Base-by-base conservation (phyloP, 2,888 invertebrate genomes). In the Calephelis perditalis region DNA sequence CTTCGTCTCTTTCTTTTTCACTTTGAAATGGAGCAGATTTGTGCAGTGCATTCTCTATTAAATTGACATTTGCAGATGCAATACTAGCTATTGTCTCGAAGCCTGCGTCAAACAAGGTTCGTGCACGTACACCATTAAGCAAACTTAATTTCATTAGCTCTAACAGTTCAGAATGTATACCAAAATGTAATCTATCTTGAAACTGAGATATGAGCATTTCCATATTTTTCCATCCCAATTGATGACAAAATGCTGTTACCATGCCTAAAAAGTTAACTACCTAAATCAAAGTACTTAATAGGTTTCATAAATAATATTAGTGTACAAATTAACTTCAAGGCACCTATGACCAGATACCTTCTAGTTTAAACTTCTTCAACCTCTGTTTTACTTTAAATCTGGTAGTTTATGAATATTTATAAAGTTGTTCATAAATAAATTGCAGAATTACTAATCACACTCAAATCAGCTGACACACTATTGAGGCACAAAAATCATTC, bases 231-330 rank as follows among this genome's bases (percentile, higher is more conserved):
- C 99, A 99, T 36, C 98, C 97, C 10, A 99, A 87, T 60, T 97
- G 95, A 66, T 93, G 94, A 81, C 98, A 98, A 86, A 99, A 99
- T n/a, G 96, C 94, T 4, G 98, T 97, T 1, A 99, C 96, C 96
- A 99, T 99, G 61, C 98, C 98, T 96, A 69, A 73, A 82, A 74
- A 60, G 60, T 36, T 8, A 36, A 37, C 57, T 57, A 57, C 37
- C 26, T 52, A 37, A 3, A 9, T 55, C 26, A 26, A 26, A 26
- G 26, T 26, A 26, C 43, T 36, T 11, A 47, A 40, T 40, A 7
- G 26, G 26, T 26, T 26, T 26, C 26, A 26, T 26, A 26, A 26
- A 26, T 26, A 26, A 26, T 26, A 26, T 26, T 26, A 26, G 26
- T 26, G 3, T 26, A 26, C 3, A 3, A 26, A 26, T 26, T 26